Percentiles rank a stretch among this genome's conserved stretches.
Conservation (phyloP, 2,113 vertebrate species). For the Semnopithecus entellus region DNA sequence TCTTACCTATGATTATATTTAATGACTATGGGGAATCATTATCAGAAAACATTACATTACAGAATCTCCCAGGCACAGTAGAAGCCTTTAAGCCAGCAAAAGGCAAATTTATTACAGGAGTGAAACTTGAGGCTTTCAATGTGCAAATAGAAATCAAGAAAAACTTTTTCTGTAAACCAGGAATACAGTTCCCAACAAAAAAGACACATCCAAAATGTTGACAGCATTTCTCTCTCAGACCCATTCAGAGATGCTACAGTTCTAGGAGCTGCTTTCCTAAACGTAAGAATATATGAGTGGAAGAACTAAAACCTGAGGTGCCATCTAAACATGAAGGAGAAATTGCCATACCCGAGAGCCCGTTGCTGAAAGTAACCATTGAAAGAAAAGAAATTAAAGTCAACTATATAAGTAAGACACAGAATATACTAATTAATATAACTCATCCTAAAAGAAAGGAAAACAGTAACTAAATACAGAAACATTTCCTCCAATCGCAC, state of each 20-base stretch:
- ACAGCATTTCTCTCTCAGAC: conserved; percentile 17
- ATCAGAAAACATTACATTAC: conserved; percentile 79
- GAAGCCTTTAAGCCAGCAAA: conserved; percentile 21
- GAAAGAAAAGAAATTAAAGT: conserved; percentile 76
- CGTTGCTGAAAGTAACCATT: conserved; percentile 79
- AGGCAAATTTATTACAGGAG: conserved; percentile 81
- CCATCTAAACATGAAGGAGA: conserved; percentile 46
- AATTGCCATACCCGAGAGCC: conserved; percentile 39
- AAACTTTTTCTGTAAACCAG: conserved; percentile 65
- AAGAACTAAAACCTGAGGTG: conserved; percentile 3
- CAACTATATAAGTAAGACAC: conserved; percentile 68
- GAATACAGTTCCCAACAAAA: conserved; percentile 77
- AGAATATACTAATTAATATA: conserved; percentile 79
- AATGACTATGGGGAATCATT: conserved; percentile 74
- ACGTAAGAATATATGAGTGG: background rate
- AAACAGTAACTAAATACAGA: conserved; percentile 7
- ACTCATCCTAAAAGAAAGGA: conserved; percentile 63
- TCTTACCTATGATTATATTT: conserved; percentile 83
- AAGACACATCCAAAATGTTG: conserved; percentile 65
- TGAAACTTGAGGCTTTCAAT: conserved; percentile 79
- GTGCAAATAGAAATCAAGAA: conserved; percentile 87
- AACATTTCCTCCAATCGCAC: conserved; percentile 52
- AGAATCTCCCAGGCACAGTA: conserved; percentile 67
- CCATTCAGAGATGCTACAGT: conserved; percentile 61
- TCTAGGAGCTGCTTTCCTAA: conserved; percentile 22